Base-by-base conservation (phyloP, 2,797 vertebrate genomes). In the Aselliscus stoliczkanus region DNA sequence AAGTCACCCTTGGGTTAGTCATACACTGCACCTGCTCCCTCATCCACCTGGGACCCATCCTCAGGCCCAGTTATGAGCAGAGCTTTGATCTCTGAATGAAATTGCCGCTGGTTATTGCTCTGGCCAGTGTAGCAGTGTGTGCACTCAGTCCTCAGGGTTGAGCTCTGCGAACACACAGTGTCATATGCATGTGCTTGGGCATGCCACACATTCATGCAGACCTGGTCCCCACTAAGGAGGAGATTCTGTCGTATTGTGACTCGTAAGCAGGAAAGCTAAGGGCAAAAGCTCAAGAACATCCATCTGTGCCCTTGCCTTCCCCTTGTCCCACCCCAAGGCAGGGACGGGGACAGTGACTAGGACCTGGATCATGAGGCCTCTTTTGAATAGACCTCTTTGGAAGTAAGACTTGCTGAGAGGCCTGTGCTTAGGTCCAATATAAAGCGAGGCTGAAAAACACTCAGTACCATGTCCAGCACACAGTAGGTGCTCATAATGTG, bases 51-150 rank as follows among this genome's bases (percentile, higher is more conserved):
- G 81, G 84, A 94, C 94, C 67, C 77, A 67, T 95, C 85, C 17
- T 27, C 31, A n/a, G 42, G 80, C 77, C 88, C 87, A 58, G 73
- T 94, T 90, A 92, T 50, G 73, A 97, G 60, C 85, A 88, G 89
- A 81, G 84, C 84, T 96, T 94, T 97, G 93, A 90, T 94, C 93
- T 93, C 83, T 90, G 58, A 94, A 72, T 88, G 89, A 90, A 97
- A 96, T 62, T 92, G 95, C 89, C 23, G 1, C 94, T 39, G 17
- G 37, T 96, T 96, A 90, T 96, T 97, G 87, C 88, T 96, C 64
- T 60, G 69, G 90, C 94, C 81, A 64, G 80, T 42, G 29, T 42
- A 89, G 88, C 88, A 50, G 18, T 37, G 15, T 54, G 15, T 89
- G 67, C 31, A 62, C 89, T 94, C 84, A 39, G 21, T 69, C 92